These are phyloP conservation scores for Argya squamiceps DNA, from an alignment of 2,797 vertebrate genomes.

Conservation along the genomic window DNA sequence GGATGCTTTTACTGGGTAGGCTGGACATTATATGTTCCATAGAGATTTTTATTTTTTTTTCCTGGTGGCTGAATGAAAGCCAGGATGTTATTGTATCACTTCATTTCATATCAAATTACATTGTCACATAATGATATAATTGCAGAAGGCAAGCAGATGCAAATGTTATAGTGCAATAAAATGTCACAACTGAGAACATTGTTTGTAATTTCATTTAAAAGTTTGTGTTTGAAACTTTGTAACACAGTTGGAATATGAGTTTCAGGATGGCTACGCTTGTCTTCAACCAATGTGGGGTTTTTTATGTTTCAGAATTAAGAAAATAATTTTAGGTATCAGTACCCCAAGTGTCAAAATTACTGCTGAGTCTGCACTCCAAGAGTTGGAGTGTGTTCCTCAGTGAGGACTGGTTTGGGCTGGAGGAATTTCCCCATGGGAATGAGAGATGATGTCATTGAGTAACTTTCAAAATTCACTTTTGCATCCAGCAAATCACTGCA, in stretches of 20 bases:
- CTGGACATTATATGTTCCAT: not conserved
- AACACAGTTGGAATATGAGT: not conserved
- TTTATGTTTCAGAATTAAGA: not conserved
- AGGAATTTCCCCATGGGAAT: not conserved
- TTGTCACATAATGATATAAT: constrained; percentile 12
- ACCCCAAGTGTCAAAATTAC: not conserved
- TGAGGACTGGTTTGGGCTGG: not conserved
- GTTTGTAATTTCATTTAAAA: constrained; percentile 12
- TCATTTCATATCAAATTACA: constrained; percentile 25
- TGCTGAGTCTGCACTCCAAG: not conserved
- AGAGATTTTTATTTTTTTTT: not conserved
- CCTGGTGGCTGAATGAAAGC: not conserved
- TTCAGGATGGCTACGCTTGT: not conserved
- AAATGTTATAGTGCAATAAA: constrained; percentile 44
- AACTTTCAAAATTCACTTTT: not conserved
- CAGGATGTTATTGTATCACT: not conserved
- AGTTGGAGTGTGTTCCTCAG: not conserved
- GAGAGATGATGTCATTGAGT: not conserved
- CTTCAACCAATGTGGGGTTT: not conserved
- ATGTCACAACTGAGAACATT: not conserved
- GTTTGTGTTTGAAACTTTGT: not conserved
- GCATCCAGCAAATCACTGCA: not conserved
- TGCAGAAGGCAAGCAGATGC: constrained; percentile 2
- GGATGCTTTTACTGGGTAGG: not conserved
- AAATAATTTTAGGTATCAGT: not conserved